Conservation (phyloP, 1,140 invertebrate species). For the Cherax destructor region DNA sequence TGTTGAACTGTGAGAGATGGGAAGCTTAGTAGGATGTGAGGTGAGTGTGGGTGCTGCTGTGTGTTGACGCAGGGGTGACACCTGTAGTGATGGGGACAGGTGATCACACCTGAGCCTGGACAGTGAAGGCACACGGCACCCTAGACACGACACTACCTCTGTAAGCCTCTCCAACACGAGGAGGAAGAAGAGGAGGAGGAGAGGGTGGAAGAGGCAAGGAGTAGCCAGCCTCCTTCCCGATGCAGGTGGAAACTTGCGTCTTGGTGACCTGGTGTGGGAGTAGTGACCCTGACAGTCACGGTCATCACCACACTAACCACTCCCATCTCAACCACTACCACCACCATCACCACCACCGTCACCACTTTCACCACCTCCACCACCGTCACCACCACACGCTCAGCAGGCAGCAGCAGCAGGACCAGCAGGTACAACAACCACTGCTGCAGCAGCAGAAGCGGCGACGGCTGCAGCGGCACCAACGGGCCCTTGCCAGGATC, state of each 20-base stretch:
- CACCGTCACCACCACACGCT: slow-evolving; percentile 1
- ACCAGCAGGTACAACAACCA: background rate
- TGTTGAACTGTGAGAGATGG: too few species aligned
- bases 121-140: background rate
- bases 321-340: background rate
- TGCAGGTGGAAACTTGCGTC: slow-evolving; percentile 63
- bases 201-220: background rate
- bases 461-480: slow-evolving; percentile 33
- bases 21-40: too few species aligned
- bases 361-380: slow-evolving; percentile 16
- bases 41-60: too few species aligned
- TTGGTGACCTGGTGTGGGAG: slow-evolving; percentile 59
- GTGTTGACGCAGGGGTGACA: too few species aligned
- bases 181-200: background rate
- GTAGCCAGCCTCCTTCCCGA: background rate
- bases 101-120: background rate
- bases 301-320: background rate
- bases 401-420: background rate
- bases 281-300: slow-evolving; percentile 26
- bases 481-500: slow-evolving; percentile 43
- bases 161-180: background rate
- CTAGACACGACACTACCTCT: too few species aligned
- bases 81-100: background rate
- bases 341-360: slow-evolving; percentile 9
- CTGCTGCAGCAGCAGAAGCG: slow-evolving; percentile 26